Conservation (phyloP, 2,113 vertebrate species). For the rat (Rattus norvegicus) region DNA sequence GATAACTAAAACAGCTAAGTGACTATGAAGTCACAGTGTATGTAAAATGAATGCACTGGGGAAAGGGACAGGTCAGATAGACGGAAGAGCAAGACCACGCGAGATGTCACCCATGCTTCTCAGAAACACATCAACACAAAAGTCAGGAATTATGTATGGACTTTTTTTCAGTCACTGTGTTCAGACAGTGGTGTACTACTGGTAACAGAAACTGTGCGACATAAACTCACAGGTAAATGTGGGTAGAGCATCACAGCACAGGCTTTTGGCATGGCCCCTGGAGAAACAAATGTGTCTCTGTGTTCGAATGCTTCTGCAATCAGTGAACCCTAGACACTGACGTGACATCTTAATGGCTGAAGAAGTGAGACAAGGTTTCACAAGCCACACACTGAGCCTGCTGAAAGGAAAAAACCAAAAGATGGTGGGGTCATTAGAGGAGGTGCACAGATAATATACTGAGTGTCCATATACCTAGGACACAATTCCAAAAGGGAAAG, state of each 20-base stretch:
- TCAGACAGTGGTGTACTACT: neutral
- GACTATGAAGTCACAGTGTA: too few species aligned
- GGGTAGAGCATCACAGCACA: too few species aligned
- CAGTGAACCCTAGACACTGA: neutral
- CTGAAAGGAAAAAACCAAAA: neutral
- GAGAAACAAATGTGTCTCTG: neutral
- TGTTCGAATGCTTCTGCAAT: neutral
- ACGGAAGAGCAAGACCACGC: too few species aligned
- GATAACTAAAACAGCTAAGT: neutral
- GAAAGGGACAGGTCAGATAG: neutral
- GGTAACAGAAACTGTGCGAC: neutral
- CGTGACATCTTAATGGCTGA: neutral
- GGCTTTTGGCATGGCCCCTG: neutral
- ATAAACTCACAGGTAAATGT: neutral
- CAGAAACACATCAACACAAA: neutral
- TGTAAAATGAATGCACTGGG: neutral
- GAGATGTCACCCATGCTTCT: neutral
- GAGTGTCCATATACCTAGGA: neutral
- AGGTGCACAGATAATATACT: neutral
- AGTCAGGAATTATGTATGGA: neutral
- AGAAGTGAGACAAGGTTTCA: neutral
- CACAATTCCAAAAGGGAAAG: neutral
- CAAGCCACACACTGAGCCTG: neutral
- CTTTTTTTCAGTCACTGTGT: neutral
- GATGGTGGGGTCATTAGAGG: neutral